A percentile compares a stretch with the other conserved stretches of the same genome.
phyloP scores from a whole-genome alignment of 2,888 invertebrate species.

The Zaprionus obscuricornis region DNA sequence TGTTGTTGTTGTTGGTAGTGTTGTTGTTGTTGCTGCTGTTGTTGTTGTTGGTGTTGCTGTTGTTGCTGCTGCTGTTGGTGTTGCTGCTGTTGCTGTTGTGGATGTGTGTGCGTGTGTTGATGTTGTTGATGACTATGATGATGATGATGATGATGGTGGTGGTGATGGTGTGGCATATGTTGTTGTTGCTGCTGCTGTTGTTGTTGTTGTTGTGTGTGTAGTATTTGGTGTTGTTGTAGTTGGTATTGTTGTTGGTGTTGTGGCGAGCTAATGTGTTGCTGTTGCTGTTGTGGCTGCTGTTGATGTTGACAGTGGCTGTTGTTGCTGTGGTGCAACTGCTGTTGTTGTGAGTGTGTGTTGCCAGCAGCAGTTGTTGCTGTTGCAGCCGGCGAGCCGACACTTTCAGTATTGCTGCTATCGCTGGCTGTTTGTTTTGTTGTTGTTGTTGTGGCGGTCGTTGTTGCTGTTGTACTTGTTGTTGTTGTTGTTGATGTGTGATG shows the following conservation, averaged over 20 bases:
- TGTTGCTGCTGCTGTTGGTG: conserved; percentile 81
- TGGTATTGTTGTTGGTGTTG: conserved; percentile 80
- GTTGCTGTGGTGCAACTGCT: conserved; percentile 53
- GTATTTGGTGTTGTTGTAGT: conserved; percentile 82
- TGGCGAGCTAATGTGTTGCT: conserved; percentile 71
- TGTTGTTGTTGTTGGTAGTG: conserved; percentile 78
- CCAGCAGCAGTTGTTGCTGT: conserved; percentile 54
- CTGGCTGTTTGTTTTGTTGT: conserved; percentile 63
- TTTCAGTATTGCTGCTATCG: conserved; percentile 68
- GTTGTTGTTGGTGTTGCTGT: conserved; percentile 68
- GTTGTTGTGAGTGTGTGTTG: conserved; percentile 73
- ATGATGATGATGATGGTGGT: conserved; percentile 67
- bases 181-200: conserved; percentile 52
- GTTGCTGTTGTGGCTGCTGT: conserved; percentile 75
- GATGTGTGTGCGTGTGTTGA: conserved; percentile 75
- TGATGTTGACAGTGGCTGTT: conserved; percentile 67
- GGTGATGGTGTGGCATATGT: conserved; percentile 58
- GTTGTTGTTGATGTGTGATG: conserved; percentile 68
- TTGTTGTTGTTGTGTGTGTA: conserved; percentile 76
- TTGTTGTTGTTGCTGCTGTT: conserved; percentile 69
- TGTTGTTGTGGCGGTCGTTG: conserved; percentile 59
- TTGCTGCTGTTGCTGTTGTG: conserved; percentile 72
- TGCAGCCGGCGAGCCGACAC: conserved; percentile 56
- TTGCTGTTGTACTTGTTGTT: conserved; percentile 59
- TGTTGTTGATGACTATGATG: conserved; percentile 70